Conservation (phyloP, 2,113 vertebrate species). For the Cromileptes altivelis region DNA sequence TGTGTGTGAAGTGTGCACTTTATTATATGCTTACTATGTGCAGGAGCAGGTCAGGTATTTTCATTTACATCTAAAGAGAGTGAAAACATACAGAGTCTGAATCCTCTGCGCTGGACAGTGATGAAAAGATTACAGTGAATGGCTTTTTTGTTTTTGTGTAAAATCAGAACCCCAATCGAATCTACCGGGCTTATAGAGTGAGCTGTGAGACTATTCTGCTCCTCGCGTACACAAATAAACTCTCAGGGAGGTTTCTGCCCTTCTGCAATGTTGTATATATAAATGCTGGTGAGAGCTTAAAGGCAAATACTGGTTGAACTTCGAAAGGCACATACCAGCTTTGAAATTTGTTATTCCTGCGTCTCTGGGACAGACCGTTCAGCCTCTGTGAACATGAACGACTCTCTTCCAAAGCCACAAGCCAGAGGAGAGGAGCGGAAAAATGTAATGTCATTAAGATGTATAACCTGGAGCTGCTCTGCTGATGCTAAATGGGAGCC, state of each 20-base stretch:
- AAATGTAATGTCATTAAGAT: constrained; percentile 46
- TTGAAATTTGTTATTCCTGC: constrained; percentile 65
- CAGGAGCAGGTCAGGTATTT: constrained; percentile 43
- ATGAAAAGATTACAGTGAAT: constrained; percentile 47
- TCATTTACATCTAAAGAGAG: constrained; percentile 33
- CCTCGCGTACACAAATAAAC: constrained; percentile 65
- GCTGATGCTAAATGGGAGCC: constrained; percentile 23
- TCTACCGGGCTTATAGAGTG: constrained; percentile 36
- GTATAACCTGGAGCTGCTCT: constrained; percentile 49
- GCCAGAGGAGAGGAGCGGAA: constrained; percentile 12
- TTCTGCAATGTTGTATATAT: constrained; percentile 50
- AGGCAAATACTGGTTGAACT: constrained; percentile 57
- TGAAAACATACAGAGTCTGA: constrained; percentile 33
- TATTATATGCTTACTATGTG: background rate
- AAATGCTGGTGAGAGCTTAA: constrained; percentile 54
- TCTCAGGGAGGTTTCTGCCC: constrained; percentile 41
- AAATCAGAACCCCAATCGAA: constrained; percentile 29
- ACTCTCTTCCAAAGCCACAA: constrained; percentile 53
- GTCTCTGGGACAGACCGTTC: constrained; percentile 25
- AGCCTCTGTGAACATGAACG: constrained; percentile 34
- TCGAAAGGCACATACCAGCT: constrained; percentile 55
- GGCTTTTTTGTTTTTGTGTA: constrained; percentile 42
- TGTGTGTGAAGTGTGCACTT: constrained; percentile 14
- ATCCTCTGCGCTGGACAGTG: constrained; percentile 18
- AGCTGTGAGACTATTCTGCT: constrained; percentile 45